Conservation (phyloP, 2,888 invertebrate genomes). For the Harmothoe impar region DNA sequence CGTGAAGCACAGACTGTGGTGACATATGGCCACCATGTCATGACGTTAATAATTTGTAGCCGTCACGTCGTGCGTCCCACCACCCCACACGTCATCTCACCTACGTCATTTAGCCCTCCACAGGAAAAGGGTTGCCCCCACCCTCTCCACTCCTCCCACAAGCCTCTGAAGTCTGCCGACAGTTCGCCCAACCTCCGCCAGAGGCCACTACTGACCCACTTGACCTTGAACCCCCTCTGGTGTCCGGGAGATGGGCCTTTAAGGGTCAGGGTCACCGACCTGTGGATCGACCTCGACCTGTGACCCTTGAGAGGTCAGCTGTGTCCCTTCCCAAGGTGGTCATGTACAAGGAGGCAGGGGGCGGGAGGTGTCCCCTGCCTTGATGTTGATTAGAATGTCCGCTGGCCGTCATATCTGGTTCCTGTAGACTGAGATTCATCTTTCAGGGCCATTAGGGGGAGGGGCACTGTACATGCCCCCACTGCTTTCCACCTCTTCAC, state of each 20-base stretch:
- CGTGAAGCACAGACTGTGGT: too few relatives aligned
- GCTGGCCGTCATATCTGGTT: constrained; percentile 41
- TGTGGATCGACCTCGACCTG: constrained; percentile 39
- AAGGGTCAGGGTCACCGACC: constrained; percentile 21
- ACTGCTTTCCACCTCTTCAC: not conserved
- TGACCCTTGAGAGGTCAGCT: constrained; percentile 21
- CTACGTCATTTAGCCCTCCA: not conserved
- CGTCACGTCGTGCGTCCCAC: too few relatives aligned
- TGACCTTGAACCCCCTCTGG: constrained; percentile 43
- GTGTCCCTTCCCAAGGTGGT: not conserved
- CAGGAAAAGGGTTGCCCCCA: not conserved
- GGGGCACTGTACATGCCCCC: not conserved
- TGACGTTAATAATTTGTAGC: too few relatives aligned
- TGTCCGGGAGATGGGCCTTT: not conserved
- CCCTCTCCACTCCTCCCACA: not conserved
- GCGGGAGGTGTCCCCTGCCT: not conserved
- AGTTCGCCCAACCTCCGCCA: constrained; percentile 7
- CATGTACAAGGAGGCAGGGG: not conserved
- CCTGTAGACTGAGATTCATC: not conserved
- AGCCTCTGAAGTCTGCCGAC: constrained; percentile 5
- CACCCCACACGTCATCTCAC: not conserved
- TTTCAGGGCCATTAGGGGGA: not conserved
- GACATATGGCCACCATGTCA: too few relatives aligned
- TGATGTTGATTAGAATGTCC: constrained; percentile 47
- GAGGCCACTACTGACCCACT: constrained; percentile 22